Conservation (phyloP, 2,888 invertebrate species). For the Pogonocherus hispidulus region DNA sequence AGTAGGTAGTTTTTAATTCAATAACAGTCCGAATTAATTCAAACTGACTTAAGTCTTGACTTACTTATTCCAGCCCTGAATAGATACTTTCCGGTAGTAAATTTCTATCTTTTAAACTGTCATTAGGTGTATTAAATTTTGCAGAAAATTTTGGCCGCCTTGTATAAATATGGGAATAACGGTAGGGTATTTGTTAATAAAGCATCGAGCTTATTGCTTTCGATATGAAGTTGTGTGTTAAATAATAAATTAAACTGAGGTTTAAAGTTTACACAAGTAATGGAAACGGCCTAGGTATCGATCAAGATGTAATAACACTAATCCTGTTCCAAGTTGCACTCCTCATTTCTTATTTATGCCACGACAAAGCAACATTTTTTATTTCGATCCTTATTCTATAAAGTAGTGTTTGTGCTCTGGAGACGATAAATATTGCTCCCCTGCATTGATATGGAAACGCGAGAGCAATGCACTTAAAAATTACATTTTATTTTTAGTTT, state of each 20-base stretch:
- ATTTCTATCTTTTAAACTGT: no score
- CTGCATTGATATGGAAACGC: constrained; percentile 41
- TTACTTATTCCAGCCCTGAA: no score
- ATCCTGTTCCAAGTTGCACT: constrained; percentile 60
- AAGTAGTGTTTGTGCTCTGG: constrained; percentile 44
- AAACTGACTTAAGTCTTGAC: no score
- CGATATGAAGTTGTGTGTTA: constrained; percentile 57
- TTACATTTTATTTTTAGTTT: constrained; percentile 65
- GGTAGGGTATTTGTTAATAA: constrained; percentile 29
- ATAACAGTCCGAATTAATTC: no score
- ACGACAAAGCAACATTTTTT: constrained; percentile 63
- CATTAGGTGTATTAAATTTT: no score
- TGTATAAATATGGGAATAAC: neutral
- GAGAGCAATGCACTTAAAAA: constrained; percentile 64
- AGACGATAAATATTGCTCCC: constrained; percentile 38
- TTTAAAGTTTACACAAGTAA: constrained; percentile 66
- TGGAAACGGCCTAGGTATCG: constrained; percentile 62
- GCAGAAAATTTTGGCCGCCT: no score
- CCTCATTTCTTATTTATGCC: constrained; percentile 62
- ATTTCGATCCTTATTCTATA: constrained; percentile 51
- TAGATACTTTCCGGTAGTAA: no score
- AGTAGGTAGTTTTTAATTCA: no score
- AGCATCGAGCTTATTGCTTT: constrained; percentile 34
- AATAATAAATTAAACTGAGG: constrained; percentile 62
- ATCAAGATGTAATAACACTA: constrained; percentile 65